Evolutionary conservation across 2,113 vertebrate species (phyloP), one percentile per base, ranked within the genome.

Genomic region (Oncorhynchus keta): DNA sequence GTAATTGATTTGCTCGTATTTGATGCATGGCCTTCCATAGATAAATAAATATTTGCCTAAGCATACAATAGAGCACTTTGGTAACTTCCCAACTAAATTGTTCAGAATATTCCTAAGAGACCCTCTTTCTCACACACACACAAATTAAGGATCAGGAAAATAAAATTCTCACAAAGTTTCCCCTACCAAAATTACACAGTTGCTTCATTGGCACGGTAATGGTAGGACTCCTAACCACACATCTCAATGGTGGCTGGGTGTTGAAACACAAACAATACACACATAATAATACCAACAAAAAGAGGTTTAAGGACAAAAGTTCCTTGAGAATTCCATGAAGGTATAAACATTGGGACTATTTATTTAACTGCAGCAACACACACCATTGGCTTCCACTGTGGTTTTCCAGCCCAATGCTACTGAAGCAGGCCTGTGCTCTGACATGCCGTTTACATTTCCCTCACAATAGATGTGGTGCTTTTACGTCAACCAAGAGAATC

Each of bases 361-460:
- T 2, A 62, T n/a, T n/a, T 72, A 59, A 48, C 11, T 71, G 59
- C 12, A 6, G 5, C 30, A 49, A 59, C 49, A 35, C 69, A 66
- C 69, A 77, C 69, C 13, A 72, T 51, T 48, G 14, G 20, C 62
- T 24, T 55, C 22, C 4, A 16, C 55, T 79, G 77, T 71, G 73
- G 78, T 72, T 88, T 85, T 67, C 8, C 73, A 75, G 70, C 73
- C 74, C 76, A 70, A 84, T 82, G 73, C 80, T 89, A 83, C 70
- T 55, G 5, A 66, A 81, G 83, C 84, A 78, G 73, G 79, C 73
- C 77, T 87, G 83, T 86, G 86, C 83, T 84, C 74, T 81, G 83
- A 87, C 82, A 79, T 22, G 81, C 72, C 86, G 84, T 90, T 92
- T 90, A 89, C 82, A 79, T 90, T 81, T 80, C 77, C 79, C 80